Evolutionary conservation across 2,888 invertebrate species (phyloP), one percentile per base, ranked within the genome.

Genomic region (Deroplatys truncata): DNA sequence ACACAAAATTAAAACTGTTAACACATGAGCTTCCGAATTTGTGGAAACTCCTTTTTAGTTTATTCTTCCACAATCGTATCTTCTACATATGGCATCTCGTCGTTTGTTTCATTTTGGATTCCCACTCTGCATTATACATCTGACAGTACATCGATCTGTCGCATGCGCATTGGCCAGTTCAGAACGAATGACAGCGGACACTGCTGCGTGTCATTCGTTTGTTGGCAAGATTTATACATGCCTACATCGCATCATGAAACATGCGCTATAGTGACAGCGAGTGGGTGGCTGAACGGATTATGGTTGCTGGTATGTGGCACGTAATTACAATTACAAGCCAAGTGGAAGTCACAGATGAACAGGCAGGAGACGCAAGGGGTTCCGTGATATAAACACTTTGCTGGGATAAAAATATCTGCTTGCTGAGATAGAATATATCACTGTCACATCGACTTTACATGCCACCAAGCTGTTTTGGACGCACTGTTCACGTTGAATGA

Each of bases 281-380:
- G 56, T 84, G 84, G 28, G 15, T 29, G 84, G 28, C 25, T n/a
- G 28, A 0, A 29, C 1, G 28, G 84, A 29, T 84, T 84, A 84
- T 84, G 29, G 13, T n/a, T 25, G 43, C n/a, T 10, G 87, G 87
- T 87, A 87, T 87, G 87, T 87, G 82, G 83, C 87, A 87, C 43
- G 35, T 87, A 87, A 87, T 83, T 87, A 87, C 87, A 83, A 87
- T 83, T 83, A 82, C 87, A 87, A 87, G 87, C 82, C 82, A 82
- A 87, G 87, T 82, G 87, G 87, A 87, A 82, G 82, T 35, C 86
- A 86, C 86, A 82, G 83, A 25, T 43, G 82, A 9, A 20, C 8
- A 85, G 49, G 56, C 16, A 25, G 28, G 49, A 49, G 85, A 28
- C 8, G 29, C 28, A 35, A 49, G 28, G 28, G 56, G 56, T 20